A percentile compares a stretch with the other conserved stretches of the same genome.
phyloP scores from a whole-genome alignment of 2,797 vertebrate genomes.

The Sebastes variabilis region DNA sequence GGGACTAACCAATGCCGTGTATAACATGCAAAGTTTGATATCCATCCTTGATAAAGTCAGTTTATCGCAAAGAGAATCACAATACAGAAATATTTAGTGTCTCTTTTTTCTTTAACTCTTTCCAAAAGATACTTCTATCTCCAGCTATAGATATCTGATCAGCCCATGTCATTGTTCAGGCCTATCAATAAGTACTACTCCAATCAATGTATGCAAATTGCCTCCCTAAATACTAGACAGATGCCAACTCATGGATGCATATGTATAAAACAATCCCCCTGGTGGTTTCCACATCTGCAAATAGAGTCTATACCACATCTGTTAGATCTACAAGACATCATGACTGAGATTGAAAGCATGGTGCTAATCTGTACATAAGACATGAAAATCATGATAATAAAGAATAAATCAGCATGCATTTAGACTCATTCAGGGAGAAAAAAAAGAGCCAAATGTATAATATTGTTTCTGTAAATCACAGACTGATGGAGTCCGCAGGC shows the following conservation, averaged over 20 bases:
- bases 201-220: constrained; percentile 24
- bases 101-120: background rate
- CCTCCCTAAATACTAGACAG: background rate
- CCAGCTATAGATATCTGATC: background rate
- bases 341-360: background rate
- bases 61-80: background rate
- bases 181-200: constrained; percentile 24
- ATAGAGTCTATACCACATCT: background rate
- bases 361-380: background rate
- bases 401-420: background rate
- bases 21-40: background rate
- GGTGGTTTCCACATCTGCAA: background rate
- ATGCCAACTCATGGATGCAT: background rate
- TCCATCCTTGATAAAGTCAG: background rate
- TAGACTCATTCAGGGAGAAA: no score
- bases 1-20: background rate
- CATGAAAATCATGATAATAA: background rate
- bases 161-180: background rate
- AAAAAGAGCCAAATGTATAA: no score
- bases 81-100: background rate
- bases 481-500: constrained; percentile 37
- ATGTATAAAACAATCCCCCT: background rate
- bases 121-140: background rate
- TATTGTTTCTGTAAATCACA: constrained; percentile 2
- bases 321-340: background rate